Evolutionary conservation across 2,113 vertebrate species (phyloP).

Genomic region (Prunella himalayana): DNA sequence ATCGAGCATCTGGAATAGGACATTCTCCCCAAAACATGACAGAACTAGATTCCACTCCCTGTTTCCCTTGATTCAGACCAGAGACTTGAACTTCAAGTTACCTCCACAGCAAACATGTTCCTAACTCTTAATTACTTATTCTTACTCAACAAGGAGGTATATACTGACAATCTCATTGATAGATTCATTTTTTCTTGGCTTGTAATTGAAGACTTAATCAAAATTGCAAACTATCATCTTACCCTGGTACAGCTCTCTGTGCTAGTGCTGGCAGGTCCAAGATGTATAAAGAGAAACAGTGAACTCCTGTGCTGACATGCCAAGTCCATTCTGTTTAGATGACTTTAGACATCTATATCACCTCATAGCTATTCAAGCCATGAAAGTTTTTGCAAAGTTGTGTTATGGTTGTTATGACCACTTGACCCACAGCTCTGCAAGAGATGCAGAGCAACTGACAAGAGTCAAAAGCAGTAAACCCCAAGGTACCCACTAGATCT

Average conservation of each 20-base stretch:
- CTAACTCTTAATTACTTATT: background rate
- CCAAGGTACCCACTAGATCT: background rate
- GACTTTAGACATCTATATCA: background rate
- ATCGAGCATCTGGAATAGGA: background rate
- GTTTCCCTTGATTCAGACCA: background rate
- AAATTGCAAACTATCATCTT: background rate
- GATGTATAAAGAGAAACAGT: background rate
- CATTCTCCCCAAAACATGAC: background rate
- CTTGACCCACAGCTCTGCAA: background rate
- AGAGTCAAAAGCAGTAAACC: background rate
- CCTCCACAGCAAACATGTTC: background rate
- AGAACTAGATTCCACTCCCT: background rate
- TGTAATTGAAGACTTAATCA: background rate
- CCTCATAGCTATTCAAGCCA: background rate
- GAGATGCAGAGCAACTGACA: background rate
- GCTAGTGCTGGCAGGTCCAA: background rate
- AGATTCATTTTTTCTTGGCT: background rate
- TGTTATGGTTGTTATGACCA: background rate
- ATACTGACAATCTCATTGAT: background rate
- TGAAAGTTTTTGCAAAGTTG: background rate
- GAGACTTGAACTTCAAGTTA: slow-evolving; percentile 28
- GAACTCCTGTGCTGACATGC: background rate
- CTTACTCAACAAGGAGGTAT: background rate
- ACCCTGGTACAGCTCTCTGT: background rate
- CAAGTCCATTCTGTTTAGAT: background rate